Evolutionary conservation across 2,888 invertebrate species (phyloP), one percentile per base, ranked within the genome.

Genomic region (Lycophotia porphyrea): DNA sequence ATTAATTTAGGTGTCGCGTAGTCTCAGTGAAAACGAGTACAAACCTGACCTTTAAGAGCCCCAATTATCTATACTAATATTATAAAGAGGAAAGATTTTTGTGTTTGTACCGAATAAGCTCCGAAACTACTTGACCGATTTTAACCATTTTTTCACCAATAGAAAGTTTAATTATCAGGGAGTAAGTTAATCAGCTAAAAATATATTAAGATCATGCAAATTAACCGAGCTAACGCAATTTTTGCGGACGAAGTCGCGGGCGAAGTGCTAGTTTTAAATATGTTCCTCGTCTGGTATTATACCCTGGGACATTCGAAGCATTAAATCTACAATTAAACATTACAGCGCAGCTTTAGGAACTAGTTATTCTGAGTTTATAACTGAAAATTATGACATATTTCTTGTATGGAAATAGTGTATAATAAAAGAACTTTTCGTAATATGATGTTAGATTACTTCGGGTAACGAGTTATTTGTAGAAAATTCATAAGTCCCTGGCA

Each of bases 281-380:
- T 47, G 31, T n/a, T 39, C n/a, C 55, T 47, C 5, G 31, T 44
- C 44, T 44, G 1, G 21, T 24, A 34, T 5, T 34, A 15, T 31
- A 36, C 15, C n/a, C 7, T n/a, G 5, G 34, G 34, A 39, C 5
- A 31, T 36, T 76, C 18, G 13, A 39, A 52, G 11, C 47, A n/a
- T 49, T 34, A 34, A 39, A 15, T 74, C 42, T 24, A 47, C 18
- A 44, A 52, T 1, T 9, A 11, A 49, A 60, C 72, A 49, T 76
- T 58, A 58, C 11, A 18, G 15, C 4, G 31, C 21, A n/a, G 58
- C 2, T 27, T 64, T 58, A 31, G n/a, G 8, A 15, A 15, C 18
- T 21, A 44, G 64, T 36, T 15, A 39, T 77, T n/a, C 11, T 21
- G 4, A 60, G 18, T 47, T 18, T 36, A 58, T 31, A 34, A 11